Evolutionary conservation across 1,140 invertebrate genomes (phyloP).

Genomic region (Trissolcus basalis): DNA sequence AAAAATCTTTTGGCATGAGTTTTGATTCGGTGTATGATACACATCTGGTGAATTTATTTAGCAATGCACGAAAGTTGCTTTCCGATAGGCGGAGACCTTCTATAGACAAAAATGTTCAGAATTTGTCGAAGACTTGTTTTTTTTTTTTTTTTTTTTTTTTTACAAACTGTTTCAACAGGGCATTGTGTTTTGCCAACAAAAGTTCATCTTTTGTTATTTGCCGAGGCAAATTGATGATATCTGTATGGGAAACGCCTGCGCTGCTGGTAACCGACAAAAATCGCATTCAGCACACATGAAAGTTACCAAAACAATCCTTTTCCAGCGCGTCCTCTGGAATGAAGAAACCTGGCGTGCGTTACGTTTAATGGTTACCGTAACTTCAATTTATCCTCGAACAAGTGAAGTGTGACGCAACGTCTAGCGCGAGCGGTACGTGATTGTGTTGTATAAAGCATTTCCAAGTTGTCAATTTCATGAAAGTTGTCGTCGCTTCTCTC

Average conservation of each 20-base stretch:
- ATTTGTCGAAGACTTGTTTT: slow-evolving; percentile 18
- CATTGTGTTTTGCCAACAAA: no score
- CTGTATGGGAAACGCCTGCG: background rate
- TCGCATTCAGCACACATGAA: slow-evolving; percentile 30
- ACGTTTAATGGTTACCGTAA: slow-evolving; percentile 49
- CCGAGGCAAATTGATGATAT: slow-evolving; percentile 14
- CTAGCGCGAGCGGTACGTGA: slow-evolving; percentile 13
- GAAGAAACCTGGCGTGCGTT: slow-evolving; percentile 32
- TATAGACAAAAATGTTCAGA: no score
- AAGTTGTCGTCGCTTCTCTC: slow-evolving; percentile 4
- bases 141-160: slow-evolving; percentile 3
- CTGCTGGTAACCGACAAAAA: slow-evolving; percentile 12
- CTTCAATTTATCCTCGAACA: slow-evolving; percentile 42
- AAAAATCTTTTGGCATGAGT: no score
- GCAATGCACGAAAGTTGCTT: no score
- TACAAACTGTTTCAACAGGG: no score
- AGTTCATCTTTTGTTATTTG: no score
- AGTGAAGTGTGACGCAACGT: slow-evolving; percentile 38
- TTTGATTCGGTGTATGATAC: no score
- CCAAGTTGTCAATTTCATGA: slow-evolving; percentile 38
- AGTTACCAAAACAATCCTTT: slow-evolving; percentile 27
- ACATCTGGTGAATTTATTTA: no score
- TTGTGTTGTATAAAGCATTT: slow-evolving; percentile 29
- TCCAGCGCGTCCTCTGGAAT: slow-evolving; percentile 12
- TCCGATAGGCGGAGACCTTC: no score